phyloP scores from a whole-genome alignment of 2,797 vertebrate genomes.

The Eleutherodactylus coqui region DNA sequence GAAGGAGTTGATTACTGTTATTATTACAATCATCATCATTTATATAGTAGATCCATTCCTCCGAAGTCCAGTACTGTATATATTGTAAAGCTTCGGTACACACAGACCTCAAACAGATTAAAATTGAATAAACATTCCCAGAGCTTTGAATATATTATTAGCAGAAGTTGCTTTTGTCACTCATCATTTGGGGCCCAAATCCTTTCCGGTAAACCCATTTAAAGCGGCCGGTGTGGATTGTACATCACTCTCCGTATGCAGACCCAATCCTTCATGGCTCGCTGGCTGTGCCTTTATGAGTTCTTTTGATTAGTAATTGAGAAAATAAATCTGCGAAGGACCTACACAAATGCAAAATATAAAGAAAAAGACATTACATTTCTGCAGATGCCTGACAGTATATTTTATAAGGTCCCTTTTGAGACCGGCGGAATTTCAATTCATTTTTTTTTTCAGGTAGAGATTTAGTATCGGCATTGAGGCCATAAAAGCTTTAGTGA shows the following conservation, averaged over 20 bases:
- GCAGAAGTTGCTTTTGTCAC: conserved; percentile 59
- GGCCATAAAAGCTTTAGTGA: conserved; percentile 66
- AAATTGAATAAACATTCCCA: not conserved
- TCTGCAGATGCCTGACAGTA: conserved; percentile 61
- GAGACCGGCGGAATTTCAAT: conserved; percentile 64
- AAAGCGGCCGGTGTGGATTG: conserved; percentile 54
- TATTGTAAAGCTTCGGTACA: not conserved
- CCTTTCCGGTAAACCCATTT: conserved; percentile 40
- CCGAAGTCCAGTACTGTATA: too few relatives aligned
- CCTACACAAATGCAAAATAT: conserved; percentile 67
- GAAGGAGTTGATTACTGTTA: too few relatives aligned
- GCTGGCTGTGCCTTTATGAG: conserved; percentile 68
- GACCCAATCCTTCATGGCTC: conserved; percentile 70
- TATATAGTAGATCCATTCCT: too few relatives aligned
- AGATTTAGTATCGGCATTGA: conserved; percentile 63
- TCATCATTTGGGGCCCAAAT: conserved; percentile 55
- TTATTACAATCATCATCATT: too few relatives aligned
- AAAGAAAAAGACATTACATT: conserved; percentile 67
- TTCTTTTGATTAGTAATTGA: conserved; percentile 75
- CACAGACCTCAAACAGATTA: not conserved
- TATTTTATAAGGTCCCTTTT: conserved; percentile 67
- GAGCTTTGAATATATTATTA: conserved; percentile 13
- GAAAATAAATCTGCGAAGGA: conserved; percentile 74
- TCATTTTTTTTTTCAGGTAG: conserved; percentile 66
- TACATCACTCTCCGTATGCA: conserved; percentile 68